Base-by-base conservation (phyloP, 2,113 vertebrate species). In the Thryonomys swinderianus region DNA sequence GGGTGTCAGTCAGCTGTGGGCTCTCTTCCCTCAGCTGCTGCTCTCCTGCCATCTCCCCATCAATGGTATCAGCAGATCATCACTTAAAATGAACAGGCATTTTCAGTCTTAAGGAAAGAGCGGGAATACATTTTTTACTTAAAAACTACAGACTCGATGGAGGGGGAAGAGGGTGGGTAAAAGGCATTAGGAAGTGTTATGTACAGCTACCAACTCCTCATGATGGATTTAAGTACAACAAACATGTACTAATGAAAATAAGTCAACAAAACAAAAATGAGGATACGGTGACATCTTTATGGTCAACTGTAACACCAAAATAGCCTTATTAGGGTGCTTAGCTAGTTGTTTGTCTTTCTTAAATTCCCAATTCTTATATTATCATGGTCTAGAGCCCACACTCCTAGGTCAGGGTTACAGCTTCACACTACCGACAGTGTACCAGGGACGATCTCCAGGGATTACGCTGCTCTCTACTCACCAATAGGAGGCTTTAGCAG, bases 401-500 rank as follows among this genome's bases (percentile, higher is more conserved):
- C 2, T 17, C 14, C 73, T 40, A 45, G 30, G 5, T 25, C 27
- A 20, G 13, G 42, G 61, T 23, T 16, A 20, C 17, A 37, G 48
- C 74, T 53, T 16, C 48, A 18, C 8, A 40, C 85, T 37, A 14
- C 25, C 13, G 17, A 16, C 18, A 27, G 51, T 42, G 48, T 40
- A 30, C 61, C 61, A n/a, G 51, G 76, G 34, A 53, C 13, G 51
- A 25, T 18, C 62, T 81, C 76, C 6, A 25, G 48, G 89, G 55
- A 18, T 61, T 61, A 3, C 16, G 76, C n/a, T 3, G 45, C 78
- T 42, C 78, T 96, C 97, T 98, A 99, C 99, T 99, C 98, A 99
- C 99, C 99, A 95, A 85, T 92, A 97, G 97, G 97, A 83, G 96
- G 96, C 98, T 98, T 99, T 99, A 99, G 99, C 99, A 99, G 98